Conservation (phyloP, 2,113 vertebrate species). For the Rousettus leschenaultii region DNA sequence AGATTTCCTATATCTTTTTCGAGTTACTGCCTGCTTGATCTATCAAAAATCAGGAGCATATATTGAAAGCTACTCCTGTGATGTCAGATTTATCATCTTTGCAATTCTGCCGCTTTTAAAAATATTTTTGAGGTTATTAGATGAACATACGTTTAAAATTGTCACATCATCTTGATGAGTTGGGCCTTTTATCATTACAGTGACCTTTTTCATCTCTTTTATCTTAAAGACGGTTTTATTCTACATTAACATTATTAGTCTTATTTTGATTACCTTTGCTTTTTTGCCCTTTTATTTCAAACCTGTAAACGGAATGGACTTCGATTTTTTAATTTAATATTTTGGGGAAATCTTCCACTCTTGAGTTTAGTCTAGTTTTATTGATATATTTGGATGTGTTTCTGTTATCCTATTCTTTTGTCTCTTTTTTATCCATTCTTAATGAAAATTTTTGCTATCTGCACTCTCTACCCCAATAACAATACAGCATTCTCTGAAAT, state of each 20-base stretch:
- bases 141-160: not conserved
- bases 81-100: not conserved
- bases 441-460: not conserved
- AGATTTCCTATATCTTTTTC: not conserved
- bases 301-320: not conserved
- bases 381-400: not conserved
- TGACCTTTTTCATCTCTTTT: not conserved
- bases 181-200: not conserved
- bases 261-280: not conserved
- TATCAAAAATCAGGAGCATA: not conserved
- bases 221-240: not conserved
- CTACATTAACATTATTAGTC: not conserved
- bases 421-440: not conserved
- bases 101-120: not conserved
- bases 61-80: not conserved
- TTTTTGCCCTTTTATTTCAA: not conserved
- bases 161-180: not conserved
- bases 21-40: not conserved
- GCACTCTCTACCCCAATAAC: not conserved
- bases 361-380: not conserved
- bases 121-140: not conserved
- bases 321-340: not conserved
- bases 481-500: not conserved
- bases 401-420: not conserved
- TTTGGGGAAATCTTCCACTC: not conserved